Evolutionary conservation across 1,140 invertebrate species (phyloP).

Genomic region (Megalopta genalis): DNA sequence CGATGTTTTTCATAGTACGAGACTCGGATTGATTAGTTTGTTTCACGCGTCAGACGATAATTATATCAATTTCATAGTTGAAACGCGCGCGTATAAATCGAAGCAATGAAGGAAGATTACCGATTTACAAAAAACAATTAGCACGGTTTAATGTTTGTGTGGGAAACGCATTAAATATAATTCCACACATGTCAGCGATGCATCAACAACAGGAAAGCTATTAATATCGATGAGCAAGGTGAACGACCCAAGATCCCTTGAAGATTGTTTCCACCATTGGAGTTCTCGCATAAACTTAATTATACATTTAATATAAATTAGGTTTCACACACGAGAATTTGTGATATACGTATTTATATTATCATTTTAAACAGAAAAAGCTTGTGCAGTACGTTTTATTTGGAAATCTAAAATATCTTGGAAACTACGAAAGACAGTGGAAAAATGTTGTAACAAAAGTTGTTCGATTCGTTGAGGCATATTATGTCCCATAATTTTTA

Average conservation of each 20-base stretch:
- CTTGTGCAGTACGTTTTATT: no score
- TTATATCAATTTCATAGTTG: not conserved
- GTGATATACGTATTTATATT: no score
- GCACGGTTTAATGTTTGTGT: slow-evolving; percentile 5
- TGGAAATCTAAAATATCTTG: no score
- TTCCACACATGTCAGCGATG: slow-evolving; percentile 25
- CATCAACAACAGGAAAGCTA: slow-evolving; percentile 35
- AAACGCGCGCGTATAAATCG: not conserved
- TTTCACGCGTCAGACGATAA: not conserved
- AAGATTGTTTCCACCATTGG: not conserved
- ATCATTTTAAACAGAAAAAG: no score
- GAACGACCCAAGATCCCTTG: slow-evolving; percentile 24
- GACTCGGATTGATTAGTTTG: not conserved
- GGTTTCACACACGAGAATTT: no score
- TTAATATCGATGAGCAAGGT: slow-evolving; percentile 35
- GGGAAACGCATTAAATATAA: slow-evolving; percentile 39
- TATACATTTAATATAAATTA: no score
- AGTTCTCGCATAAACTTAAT: not conserved
- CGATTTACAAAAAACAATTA: not conserved
- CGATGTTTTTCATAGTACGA: not conserved
- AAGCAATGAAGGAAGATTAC: not conserved
- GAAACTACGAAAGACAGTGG: no score
- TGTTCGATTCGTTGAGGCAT: no score
- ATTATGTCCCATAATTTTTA: no score
- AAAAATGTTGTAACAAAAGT: no score